Conservation (phyloP, 2,888 invertebrate genomes). For the Epistrophe eligans region DNA sequence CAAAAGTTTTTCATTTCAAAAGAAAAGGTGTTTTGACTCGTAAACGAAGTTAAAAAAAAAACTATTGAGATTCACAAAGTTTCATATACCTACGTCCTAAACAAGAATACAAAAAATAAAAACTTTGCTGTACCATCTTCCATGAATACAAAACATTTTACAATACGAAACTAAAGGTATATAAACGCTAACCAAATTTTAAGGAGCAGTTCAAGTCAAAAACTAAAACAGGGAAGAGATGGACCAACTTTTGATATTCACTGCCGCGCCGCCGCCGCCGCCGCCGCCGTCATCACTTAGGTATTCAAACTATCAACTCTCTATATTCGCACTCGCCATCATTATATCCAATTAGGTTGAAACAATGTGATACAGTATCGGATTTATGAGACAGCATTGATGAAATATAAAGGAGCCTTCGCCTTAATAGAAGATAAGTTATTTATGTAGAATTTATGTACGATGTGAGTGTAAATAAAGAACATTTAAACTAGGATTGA, state of each 20-base stretch:
- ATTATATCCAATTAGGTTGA: conserved; percentile 72
- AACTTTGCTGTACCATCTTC: conserved; percentile 39
- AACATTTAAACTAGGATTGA: no score
- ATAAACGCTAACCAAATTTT: conserved; percentile 63
- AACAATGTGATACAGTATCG: conserved; percentile 55
- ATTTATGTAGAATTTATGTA: no score
- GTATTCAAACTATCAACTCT: conserved; percentile 71
- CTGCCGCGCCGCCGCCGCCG: conserved; percentile 11
- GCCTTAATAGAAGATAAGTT: no score
- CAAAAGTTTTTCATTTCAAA: conserved; percentile 11
- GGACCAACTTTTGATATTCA: conserved; percentile 64
- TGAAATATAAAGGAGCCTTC: background rate
- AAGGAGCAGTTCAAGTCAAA: conserved; percentile 56
- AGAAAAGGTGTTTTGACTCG: conserved; percentile 14
- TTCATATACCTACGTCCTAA: conserved; percentile 26
- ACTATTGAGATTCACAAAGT: conserved; percentile 47
- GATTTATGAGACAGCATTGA: background rate
- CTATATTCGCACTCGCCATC: conserved; percentile 63
- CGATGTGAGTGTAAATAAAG: no score
- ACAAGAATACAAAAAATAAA: conserved; percentile 60
- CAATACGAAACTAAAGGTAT: conserved; percentile 44
- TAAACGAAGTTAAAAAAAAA: conserved; percentile 22
- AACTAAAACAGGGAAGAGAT: conserved; percentile 25
- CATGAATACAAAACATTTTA: conserved; percentile 70
- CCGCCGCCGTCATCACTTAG: conserved; percentile 54